Evolutionary conservation across 2,797 vertebrate species (phyloP), one percentile per base, ranked within the genome.

Genomic region (Heterohyrax brucei): DNA sequence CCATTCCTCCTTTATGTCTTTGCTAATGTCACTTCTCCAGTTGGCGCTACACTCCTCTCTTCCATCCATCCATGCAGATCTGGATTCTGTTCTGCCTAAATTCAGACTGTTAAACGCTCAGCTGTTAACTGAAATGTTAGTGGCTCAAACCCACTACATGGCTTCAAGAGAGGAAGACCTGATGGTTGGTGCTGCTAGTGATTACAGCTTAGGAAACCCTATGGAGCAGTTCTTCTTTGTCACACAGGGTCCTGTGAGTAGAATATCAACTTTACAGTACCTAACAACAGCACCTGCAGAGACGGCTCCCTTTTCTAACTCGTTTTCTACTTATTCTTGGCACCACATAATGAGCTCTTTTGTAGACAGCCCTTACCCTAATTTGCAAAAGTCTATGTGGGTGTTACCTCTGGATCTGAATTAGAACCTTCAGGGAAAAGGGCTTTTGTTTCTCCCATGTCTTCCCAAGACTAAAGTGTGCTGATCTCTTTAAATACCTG

Each of bases 381-480:
- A 64, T 50, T 18, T 76, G 33, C 21, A 91, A 81, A 82, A 64
- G 39, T 16, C 14, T 70, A 33, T 0, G 19, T 62, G 14, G 0
- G 2, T n/a, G 1, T 16, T 62, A 70, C 50, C 22, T 64, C 44
- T 73, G 62, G 68, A 22, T 81, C n/a, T 18, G 87, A 82, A 64
- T 18, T 4, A 4, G 33, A 18, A 81, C 48, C 50, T 84, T 18
- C n/a, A 0, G 28, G 7, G 75, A 50, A 56, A 68, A 79, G 70
- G n/a, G 39, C 92, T 95, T 90, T 91, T 87, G 77, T 94, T 89
- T 95, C 68, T 64, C 75, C 39, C 72, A 21, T 70, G 53, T 62
- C 83, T 39, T 77, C 16, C 5, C 14, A 24, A 10, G n/a, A 13
- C 24, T 12, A 2, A n/a, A 66, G 24, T n/a, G 13, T 18, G 39